These are phyloP conservation scores for Mizuhopecten yessoensis DNA, from an alignment of 1,140 invertebrate species.

Conservation along the genomic window DNA sequence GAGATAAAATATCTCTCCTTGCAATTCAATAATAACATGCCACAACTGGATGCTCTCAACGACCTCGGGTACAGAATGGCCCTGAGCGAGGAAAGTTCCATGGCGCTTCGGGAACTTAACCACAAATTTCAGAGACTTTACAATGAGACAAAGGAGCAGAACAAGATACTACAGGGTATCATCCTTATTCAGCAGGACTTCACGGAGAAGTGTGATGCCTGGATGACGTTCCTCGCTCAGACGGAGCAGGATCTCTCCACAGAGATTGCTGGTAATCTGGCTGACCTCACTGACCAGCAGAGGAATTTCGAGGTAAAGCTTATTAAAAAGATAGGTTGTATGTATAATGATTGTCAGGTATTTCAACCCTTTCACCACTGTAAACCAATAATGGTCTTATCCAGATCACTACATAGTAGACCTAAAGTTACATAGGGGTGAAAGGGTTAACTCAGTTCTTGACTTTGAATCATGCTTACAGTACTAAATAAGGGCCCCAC, in stretches of 20 bases:
- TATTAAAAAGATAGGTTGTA: too few relatives aligned
- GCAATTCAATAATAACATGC: conserved; percentile 73
- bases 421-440: too few relatives aligned
- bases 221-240: conserved; percentile 81
- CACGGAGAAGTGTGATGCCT: conserved; percentile 79
- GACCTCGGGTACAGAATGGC: conserved; percentile 77
- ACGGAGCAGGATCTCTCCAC: conserved; percentile 76
- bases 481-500: too few relatives aligned
- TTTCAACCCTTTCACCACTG: too few relatives aligned
- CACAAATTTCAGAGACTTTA: conserved; percentile 76
- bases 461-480: too few relatives aligned
- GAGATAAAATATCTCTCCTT: conserved; percentile 73
- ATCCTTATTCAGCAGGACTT: conserved; percentile 80
- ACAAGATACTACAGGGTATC: conserved; percentile 72
- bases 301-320: conserved; percentile 77
- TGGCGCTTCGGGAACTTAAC: conserved; percentile 76
- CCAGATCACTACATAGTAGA: too few relatives aligned
- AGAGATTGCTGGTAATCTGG: conserved; percentile 77
- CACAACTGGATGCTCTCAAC: conserved; percentile 72
- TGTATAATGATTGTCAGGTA: too few relatives aligned
- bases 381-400: too few relatives aligned
- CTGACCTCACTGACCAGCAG: conserved; percentile 77
- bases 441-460: too few relatives aligned
- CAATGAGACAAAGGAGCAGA: conserved; percentile 72
- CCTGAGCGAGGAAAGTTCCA: conserved; percentile 71